phyloP scores from a whole-genome alignment of 2,113 vertebrate genomes.

The Piaya cayana region DNA sequence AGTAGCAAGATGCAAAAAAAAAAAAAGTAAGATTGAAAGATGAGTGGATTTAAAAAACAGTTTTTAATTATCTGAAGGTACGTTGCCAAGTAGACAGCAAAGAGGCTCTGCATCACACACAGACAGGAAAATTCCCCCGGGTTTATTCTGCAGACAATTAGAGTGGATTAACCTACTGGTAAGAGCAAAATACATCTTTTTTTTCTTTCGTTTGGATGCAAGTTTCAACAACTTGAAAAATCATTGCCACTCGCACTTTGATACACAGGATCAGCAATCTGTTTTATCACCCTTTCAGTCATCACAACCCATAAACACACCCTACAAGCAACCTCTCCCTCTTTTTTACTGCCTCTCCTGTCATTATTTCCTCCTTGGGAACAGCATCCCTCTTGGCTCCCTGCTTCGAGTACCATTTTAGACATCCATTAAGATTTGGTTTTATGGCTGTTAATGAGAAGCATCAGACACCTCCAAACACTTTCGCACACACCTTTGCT shows the following conservation, averaged over 20 bases:
- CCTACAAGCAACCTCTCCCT: not conserved
- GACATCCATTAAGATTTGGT: not conserved
- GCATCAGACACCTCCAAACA: not conserved
- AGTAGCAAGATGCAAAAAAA: not conserved
- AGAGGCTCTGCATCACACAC: not conserved
- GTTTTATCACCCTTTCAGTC: not conserved
- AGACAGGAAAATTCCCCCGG: constrained; percentile 10
- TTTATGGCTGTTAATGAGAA: not conserved
- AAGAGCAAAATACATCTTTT: not conserved
- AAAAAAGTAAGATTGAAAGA: not conserved
- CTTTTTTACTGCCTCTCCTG: constrained; percentile 4
- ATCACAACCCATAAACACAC: not conserved
- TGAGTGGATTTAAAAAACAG: not conserved
- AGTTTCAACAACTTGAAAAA: constrained; percentile 44
- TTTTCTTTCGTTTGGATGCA: not conserved
- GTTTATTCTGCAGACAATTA: constrained; percentile 48
- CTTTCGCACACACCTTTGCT: not conserved
- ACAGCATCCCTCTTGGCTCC: not conserved
- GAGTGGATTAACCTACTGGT: constrained; percentile 15
- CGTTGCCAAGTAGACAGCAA: constrained; percentile 16
- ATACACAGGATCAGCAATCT: not conserved
- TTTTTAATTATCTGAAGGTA: constrained; percentile 46
- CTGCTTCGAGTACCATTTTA: not conserved
- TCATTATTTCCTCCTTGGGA: not conserved
- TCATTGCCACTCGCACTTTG: not conserved